Evolutionary conservation across 2,797 vertebrate genomes (phyloP).

Genomic region (Simalia tracyae): DNA sequence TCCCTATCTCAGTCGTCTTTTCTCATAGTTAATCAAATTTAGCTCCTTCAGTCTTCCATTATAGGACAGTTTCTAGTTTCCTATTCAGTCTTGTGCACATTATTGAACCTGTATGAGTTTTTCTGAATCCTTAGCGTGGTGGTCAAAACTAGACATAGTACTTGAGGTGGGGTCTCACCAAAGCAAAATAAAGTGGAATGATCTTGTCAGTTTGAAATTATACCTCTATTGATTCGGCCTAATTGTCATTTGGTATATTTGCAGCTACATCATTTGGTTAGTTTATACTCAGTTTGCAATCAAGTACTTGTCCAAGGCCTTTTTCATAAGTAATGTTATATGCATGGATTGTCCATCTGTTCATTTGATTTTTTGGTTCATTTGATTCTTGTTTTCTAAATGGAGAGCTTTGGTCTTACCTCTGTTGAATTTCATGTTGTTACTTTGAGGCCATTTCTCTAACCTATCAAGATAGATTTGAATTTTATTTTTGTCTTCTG

Average conservation of each 20-base stretch:
- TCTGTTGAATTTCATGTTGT: neutral
- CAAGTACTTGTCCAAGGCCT: neutral
- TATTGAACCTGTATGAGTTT: neutral
- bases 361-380: neutral
- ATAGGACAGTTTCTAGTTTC: neutral
- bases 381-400: neutral
- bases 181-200: neutral
- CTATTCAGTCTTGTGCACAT: neutral
- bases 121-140: neutral
- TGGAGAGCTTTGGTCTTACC: neutral
- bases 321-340: neutral
- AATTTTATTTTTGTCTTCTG: neutral
- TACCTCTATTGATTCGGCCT: neutral
- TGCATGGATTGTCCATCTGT: neutral
- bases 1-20: neutral
- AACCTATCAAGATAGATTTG: neutral
- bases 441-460: neutral
- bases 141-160: neutral
- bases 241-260: neutral
- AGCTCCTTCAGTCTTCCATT: neutral
- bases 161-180: neutral
- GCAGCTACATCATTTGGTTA: neutral
- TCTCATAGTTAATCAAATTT: neutral
- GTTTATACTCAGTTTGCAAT: neutral
- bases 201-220: neutral